These are phyloP conservation scores for Neofelis nebulosa DNA, from an alignment of 2,113 vertebrate genomes.

Conservation along the genomic window DNA sequence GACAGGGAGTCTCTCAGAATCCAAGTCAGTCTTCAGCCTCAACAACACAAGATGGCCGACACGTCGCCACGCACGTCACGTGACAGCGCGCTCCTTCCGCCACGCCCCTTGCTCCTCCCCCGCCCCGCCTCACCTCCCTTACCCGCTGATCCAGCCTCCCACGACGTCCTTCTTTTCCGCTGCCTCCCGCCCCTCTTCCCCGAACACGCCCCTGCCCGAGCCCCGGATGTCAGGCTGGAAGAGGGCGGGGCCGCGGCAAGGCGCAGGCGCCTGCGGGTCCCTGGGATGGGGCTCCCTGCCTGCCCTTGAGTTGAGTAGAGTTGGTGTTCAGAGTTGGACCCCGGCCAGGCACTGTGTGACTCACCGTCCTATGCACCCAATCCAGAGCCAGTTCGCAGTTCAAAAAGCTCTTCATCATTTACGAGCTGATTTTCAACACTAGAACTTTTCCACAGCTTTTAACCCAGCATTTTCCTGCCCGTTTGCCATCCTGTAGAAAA, in stretches of 20 bases:
- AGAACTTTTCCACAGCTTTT: slow-evolving; percentile 17
- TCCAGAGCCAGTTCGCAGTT: neutral
- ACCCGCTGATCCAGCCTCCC: slow-evolving; percentile 51
- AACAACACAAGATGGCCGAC: slow-evolving; percentile 90
- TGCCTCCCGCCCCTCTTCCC: neutral
- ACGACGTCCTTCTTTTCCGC: slow-evolving; percentile 58
- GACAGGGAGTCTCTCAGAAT: slow-evolving; percentile 83
- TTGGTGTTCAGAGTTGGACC: neutral
- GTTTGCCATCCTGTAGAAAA: neutral
- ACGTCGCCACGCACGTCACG: slow-evolving; percentile 86
- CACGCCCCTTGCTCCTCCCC: slow-evolving; percentile 48
- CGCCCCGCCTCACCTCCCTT: neutral
- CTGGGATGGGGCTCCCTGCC: accelerated
- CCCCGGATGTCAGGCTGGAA: slow-evolving; percentile 64
- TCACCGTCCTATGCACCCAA: neutral
- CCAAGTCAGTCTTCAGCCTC: slow-evolving; percentile 86
- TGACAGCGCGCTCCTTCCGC: slow-evolving; percentile 53
- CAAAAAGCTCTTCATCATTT: neutral
- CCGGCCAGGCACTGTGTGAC: neutral
- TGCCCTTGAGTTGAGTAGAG: neutral
- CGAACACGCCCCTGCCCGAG: slow-evolving; percentile 33
- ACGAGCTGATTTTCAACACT: neutral
- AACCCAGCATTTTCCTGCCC: neutral
- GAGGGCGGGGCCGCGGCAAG: neutral
- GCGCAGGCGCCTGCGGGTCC: neutral